phyloP scores from a whole-genome alignment of 64 coral and sea anemone species.

The Pachyseris speciosa region DNA sequence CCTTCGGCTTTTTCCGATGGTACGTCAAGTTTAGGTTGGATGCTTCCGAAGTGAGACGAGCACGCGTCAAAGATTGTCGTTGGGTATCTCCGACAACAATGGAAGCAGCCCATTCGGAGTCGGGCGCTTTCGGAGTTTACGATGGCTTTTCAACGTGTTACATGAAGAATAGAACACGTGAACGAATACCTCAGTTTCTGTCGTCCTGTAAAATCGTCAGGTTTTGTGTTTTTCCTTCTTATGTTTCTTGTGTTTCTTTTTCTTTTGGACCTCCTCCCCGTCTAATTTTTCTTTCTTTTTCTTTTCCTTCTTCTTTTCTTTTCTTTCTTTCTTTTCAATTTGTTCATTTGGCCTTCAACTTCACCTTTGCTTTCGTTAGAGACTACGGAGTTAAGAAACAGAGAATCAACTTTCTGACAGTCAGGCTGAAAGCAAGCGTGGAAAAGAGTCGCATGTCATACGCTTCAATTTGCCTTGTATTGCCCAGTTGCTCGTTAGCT shows the following conservation, averaged over 20 bases:
- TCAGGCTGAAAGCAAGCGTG: no score
- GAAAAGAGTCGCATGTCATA: no score
- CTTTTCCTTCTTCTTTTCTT: conserved; percentile 42
- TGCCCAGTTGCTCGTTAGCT: no score
- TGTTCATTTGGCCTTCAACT: not conserved
- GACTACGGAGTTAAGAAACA: not conserved
- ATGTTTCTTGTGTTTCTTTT: conserved; percentile 36
- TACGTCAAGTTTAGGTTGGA: no score
- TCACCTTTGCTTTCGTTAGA: not conserved
- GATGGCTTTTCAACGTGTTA: not conserved
- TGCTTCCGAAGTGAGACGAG: no score
- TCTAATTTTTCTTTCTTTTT: conserved; percentile 52
- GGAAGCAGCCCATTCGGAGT: no score
- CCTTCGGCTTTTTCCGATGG: no score
- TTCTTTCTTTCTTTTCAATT: not conserved
- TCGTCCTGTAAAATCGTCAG: not conserved
- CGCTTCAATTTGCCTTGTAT: no score
- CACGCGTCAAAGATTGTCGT: no score
- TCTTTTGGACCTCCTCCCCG: not conserved
- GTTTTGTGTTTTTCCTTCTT: conserved; percentile 49
- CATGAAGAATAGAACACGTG: not conserved
- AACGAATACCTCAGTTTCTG: not conserved
- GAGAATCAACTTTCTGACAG: no score
- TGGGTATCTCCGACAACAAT: no score
- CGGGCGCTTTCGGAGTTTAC: not conserved